These are phyloP conservation scores for Sminthurides aquaticus DNA, from an alignment of 2,888 invertebrate genomes.

Conservation along the genomic window DNA sequence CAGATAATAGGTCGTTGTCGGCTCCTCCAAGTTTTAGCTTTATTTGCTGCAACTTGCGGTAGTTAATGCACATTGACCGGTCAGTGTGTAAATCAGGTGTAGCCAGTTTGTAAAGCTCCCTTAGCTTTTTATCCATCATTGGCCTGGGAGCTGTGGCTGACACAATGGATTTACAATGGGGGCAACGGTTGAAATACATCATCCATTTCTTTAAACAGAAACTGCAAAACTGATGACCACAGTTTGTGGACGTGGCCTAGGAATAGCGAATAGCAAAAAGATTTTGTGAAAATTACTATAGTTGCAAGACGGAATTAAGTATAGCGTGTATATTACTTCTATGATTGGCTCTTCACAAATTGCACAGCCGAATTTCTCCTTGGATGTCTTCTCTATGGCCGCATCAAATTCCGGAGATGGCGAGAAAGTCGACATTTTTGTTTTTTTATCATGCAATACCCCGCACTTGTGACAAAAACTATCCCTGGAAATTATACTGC, in stretches of 20 bases:
- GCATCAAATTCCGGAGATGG: conserved; percentile 20
- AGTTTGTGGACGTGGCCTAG: conserved; percentile 14
- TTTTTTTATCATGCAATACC: too few species aligned
- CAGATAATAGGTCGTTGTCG: not conserved
- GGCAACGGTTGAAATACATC: conserved; percentile 13
- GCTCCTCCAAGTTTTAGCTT: conserved; percentile 8
- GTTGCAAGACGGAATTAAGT: too few species aligned
- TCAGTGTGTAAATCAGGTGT: conserved; percentile 12
- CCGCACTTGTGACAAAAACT: too few species aligned
- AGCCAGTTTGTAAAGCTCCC: conserved; percentile 14
- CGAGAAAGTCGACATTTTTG: not conserved
- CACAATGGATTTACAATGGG: conserved; percentile 5
- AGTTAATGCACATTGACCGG: conserved; percentile 20
- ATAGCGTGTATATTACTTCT: not conserved
- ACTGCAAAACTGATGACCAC: conserved; percentile 17
- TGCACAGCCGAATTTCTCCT: conserved; percentile 14
- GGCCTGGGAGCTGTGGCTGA: not conserved
- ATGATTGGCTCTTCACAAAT: conserved; percentile 17
- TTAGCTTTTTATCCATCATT: conserved; percentile 16
- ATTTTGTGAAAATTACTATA: too few species aligned
- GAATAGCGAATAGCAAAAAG: not conserved
- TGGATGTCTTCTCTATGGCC: conserved; percentile 14
- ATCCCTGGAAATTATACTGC: too few species aligned
- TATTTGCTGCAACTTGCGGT: conserved; percentile 18
- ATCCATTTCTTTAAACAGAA: conserved; percentile 19